Percentiles rank a stretch among this genome's conserved stretches.
Evolutionary conservation across 2,797 vertebrate genomes (phyloP).

Genomic region (Labroides dimidiatus): DNA sequence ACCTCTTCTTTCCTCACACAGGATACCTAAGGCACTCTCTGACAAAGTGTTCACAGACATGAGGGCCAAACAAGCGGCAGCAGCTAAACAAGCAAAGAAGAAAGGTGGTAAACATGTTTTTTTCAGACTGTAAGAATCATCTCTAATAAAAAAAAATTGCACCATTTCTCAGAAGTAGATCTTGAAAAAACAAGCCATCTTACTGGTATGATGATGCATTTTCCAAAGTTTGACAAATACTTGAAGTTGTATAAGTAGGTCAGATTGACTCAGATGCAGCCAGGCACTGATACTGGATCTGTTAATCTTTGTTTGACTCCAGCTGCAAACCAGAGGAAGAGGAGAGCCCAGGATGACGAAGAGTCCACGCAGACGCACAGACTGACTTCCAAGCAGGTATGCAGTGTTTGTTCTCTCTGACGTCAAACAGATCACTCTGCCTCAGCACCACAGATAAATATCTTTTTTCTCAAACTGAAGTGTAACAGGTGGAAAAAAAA

Average conservation of each 20-base stretch:
- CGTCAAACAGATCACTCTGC: conserved; percentile 44
- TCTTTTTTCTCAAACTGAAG: conserved; percentile 25
- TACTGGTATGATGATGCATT: conserved; percentile 2
- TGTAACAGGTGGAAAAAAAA: conserved; percentile 30
- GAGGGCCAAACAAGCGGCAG: conserved; percentile 71
- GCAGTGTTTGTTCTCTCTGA: conserved; percentile 55
- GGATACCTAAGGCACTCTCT: conserved; percentile 92
- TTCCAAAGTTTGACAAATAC: conserved; percentile 17
- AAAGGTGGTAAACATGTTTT: conserved; percentile 78
- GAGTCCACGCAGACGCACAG: conserved; percentile 69
- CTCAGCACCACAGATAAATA: conserved; percentile 23
- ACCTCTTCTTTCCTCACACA: conserved; percentile 67
- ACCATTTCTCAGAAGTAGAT: conserved; percentile 1
- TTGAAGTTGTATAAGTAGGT: conserved; percentile 5
- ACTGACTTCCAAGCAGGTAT: conserved; percentile 93
- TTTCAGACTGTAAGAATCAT: not conserved
- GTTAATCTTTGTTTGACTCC: conserved; percentile 41
- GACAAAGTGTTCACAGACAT: conserved; percentile 87
- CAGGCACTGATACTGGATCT: conserved; percentile 10
- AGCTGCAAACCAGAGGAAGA: conserved; percentile 82
- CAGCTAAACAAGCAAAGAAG: conserved; percentile 72
- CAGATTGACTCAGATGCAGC: conserved; percentile 9
- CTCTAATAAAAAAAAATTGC: conserved; percentile 17
- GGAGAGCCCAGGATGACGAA: conserved; percentile 79
- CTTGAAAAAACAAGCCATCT: not conserved